A percentile compares a stretch with the other conserved stretches of the same genome.
Conservation (phyloP, 2,888 invertebrate species). For the Caenorhabditis sp. region DNA sequence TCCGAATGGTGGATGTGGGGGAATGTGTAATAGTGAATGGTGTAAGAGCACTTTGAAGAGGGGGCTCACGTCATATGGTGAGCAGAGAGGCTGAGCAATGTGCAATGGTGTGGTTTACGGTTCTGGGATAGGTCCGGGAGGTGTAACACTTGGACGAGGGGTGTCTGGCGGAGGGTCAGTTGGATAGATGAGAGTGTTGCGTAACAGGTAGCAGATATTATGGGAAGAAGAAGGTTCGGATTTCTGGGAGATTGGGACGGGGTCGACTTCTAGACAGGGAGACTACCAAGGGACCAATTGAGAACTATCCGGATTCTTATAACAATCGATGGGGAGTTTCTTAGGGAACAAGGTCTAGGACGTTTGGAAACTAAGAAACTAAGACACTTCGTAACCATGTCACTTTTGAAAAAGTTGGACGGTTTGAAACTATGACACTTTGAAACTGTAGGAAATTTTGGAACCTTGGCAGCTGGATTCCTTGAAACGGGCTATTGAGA, state of each 20-base stretch:
- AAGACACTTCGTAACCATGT: no score
- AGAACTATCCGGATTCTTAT: no score
- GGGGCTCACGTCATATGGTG: neutral
- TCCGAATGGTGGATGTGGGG: neutral
- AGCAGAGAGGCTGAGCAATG: neutral
- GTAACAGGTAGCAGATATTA: neutral
- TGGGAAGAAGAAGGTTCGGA: neutral
- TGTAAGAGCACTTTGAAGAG: neutral
- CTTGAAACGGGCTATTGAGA: no score
- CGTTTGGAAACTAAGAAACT: no score
- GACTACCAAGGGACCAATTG: no score
- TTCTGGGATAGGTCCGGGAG: slow-evolving; percentile 2
- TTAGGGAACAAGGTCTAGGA: no score
- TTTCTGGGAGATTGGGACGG: neutral
- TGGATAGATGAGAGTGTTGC: neutral
- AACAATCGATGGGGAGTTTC: no score
- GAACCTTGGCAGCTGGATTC: no score
- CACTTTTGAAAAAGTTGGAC: no score
- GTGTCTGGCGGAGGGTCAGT: no score
- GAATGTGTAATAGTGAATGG: neutral
- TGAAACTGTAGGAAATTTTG: no score
- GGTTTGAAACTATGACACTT: no score
- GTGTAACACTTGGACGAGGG: neutral
- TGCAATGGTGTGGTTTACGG: neutral
- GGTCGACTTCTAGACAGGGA: neutral